A percentile compares a stretch with the other conserved stretches of the same genome.
phyloP scores from a whole-genome alignment of 2,113 vertebrate genomes.

The Stigmatopora nigra region DNA sequence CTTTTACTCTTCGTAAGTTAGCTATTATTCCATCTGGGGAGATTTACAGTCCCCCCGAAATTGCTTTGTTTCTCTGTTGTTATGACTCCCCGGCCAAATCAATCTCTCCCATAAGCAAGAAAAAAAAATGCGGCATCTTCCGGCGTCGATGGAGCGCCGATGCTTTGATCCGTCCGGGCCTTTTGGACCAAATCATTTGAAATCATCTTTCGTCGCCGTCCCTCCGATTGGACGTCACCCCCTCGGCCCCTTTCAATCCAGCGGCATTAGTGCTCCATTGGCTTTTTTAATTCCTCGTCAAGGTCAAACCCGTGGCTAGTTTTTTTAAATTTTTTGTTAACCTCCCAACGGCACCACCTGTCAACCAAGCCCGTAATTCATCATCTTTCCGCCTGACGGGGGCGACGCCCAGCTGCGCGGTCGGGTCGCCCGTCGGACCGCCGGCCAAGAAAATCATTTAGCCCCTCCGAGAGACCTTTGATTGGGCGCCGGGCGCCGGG shows the following conservation, averaged over 20 bases:
- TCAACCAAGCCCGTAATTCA: conserved; percentile 38
- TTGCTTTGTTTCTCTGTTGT: not conserved
- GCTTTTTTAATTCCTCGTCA: not conserved
- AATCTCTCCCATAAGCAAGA: not conserved
- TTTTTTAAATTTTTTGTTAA: conserved; percentile 1
- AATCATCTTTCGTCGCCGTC: too few relatives aligned
- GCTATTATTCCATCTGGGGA: not conserved
- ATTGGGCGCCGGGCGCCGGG: conserved; percentile 62
- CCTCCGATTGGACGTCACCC: too few relatives aligned
- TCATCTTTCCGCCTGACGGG: conserved; percentile 20
- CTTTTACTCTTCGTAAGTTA: not conserved
- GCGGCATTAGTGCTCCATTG: not conserved
- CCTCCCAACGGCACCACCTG: conserved; percentile 6
- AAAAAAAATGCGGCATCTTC: not conserved
- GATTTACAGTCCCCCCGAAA: not conserved
- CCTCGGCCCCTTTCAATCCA: too few relatives aligned
- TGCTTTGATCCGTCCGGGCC: too few relatives aligned
- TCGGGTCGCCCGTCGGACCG: conserved; percentile 41
- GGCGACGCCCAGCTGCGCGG: conserved; percentile 50
- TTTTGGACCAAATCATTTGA: too few relatives aligned
- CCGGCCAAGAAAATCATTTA: conserved; percentile 66
- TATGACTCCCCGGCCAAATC: not conserved
- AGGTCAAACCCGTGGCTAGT: not conserved
- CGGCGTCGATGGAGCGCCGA: too few relatives aligned
- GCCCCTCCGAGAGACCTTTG: conserved; percentile 62